Evolutionary conservation across 2,113 vertebrate species (phyloP).

Genomic region (Amphiprion percula): DNA sequence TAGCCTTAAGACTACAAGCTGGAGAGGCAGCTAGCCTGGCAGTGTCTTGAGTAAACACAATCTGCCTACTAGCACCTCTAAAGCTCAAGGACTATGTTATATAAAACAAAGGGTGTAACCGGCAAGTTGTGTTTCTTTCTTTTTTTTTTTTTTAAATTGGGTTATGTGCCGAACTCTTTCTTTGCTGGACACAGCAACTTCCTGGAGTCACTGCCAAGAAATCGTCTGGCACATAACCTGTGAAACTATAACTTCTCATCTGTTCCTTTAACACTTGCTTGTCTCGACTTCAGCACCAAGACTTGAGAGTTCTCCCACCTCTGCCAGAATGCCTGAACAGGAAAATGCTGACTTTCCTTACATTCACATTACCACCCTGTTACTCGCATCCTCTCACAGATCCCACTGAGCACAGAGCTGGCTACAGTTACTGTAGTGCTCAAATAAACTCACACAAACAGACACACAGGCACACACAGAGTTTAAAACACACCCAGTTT

Average conservation of each 20-base stretch:
- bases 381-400: constrained; percentile 17
- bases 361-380: constrained; percentile 49
- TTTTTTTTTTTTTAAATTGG: neutral
- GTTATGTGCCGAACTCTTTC: neutral
- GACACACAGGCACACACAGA: constrained; percentile 60
- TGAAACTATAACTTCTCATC: constrained; percentile 15
- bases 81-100: neutral
- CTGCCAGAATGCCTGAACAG: constrained; percentile 36
- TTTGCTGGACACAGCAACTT: neutral
- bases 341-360: constrained; percentile 52
- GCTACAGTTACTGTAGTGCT: constrained; percentile 55
- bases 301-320: constrained; percentile 10
- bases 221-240: neutral
- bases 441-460: constrained; percentile 53
- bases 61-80: neutral
- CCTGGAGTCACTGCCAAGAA: constrained; percentile 5
- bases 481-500: constrained; percentile 69
- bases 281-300: constrained; percentile 4
- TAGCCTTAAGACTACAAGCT: neutral
- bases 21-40: neutral
- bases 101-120: constrained; percentile 20
- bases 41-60: neutral
- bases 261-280: constrained; percentile 2
- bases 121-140: neutral
- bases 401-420: constrained; percentile 34